Evolutionary conservation across 2,113 vertebrate species (phyloP).

Genomic region (Recurvirostra avosetta): DNA sequence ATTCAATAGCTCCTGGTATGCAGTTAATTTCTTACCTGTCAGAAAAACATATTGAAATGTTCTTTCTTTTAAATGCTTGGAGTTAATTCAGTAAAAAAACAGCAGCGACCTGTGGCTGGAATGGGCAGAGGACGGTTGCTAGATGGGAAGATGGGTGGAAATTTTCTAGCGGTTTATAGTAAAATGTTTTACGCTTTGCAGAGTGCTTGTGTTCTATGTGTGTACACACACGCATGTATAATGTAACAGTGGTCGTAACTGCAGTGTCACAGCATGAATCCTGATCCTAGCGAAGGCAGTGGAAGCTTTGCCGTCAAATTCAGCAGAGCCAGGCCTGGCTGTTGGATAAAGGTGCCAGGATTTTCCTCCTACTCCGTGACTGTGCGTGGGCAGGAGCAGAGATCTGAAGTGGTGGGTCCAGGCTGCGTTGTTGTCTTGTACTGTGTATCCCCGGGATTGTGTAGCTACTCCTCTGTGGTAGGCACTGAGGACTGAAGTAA

Average conservation of each 20-base stretch:
- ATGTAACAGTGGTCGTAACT: background rate
- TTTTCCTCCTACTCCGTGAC: fast-evolving
- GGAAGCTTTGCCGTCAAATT: background rate
- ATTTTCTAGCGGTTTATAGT: background rate
- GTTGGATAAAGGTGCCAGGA: background rate
- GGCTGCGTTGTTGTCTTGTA: background rate
- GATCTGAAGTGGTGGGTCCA: background rate
- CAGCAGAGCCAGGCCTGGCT: background rate
- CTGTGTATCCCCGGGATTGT: background rate
- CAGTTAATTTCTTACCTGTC: slow-evolving; percentile 83
- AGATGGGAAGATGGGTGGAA: background rate
- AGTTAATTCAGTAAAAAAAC: slow-evolving; percentile 65
- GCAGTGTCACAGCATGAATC: background rate
- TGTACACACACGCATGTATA: fast-evolving
- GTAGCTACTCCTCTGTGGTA: background rate
- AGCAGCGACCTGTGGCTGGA: slow-evolving; percentile 28
- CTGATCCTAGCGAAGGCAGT: background rate
- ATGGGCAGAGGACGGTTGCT: background rate
- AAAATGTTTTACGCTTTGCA: background rate
- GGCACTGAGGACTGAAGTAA: background rate
- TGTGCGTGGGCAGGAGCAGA: fast-evolving
- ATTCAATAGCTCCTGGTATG: slow-evolving; percentile 80
- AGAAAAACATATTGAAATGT: slow-evolving; percentile 76
- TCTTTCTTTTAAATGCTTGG: slow-evolving; percentile 71
- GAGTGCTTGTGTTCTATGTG: background rate